These are phyloP conservation scores for Carollia perspicillata DNA, from an alignment of 2,113 vertebrate genomes.

Conservation along the genomic window DNA sequence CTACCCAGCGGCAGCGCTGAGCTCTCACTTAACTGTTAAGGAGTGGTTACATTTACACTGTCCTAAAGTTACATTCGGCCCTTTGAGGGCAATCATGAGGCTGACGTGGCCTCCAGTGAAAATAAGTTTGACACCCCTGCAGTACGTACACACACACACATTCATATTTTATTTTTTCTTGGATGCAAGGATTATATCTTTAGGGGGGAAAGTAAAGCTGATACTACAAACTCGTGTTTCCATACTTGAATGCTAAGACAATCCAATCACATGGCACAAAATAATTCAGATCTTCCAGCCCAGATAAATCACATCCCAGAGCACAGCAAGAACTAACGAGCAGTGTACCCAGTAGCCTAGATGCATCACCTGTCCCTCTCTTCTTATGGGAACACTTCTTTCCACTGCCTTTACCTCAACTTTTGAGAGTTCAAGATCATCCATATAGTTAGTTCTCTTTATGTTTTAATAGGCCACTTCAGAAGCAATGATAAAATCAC, in stretches of 20 bases:
- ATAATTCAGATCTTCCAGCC: neutral
- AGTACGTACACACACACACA: neutral
- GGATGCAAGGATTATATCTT: neutral
- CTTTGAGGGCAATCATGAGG: too few relatives aligned
- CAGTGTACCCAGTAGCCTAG: neutral
- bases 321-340: neutral
- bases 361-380: neutral
- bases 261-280: neutral
- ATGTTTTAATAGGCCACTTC: constrained; percentile 45
- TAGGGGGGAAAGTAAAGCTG: neutral
- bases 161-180: neutral
- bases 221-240: neutral
- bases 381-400: neutral
- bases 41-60: too few relatives aligned
- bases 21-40: too few relatives aligned
- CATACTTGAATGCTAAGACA: neutral
- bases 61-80: too few relatives aligned
- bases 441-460: constrained; percentile 11
- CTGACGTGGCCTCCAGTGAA: too few relatives aligned
- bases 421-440: neutral
- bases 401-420: neutral
- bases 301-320: neutral
- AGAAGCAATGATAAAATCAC: constrained; percentile 41
- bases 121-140: too few relatives aligned
- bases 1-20: too few relatives aligned